phyloP scores from a whole-genome alignment of 2,888 invertebrate species.

The Rhagophthalmus giganteus region DNA sequence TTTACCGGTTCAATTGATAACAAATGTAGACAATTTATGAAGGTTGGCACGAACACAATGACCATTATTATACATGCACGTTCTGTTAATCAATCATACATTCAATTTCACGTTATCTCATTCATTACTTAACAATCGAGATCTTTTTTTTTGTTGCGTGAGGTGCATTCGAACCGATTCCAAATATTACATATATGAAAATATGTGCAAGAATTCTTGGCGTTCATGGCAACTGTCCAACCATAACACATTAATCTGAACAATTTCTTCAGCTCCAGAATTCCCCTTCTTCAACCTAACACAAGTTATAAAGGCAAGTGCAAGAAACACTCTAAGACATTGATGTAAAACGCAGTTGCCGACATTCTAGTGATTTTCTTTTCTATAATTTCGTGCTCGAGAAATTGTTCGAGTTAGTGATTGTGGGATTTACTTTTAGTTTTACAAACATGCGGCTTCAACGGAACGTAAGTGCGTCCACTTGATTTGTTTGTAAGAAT shows the following conservation, averaged over 20 bases:
- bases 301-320: slow-evolving; percentile 30
- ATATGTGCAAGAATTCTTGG: slow-evolving; percentile 14
- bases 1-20: no score
- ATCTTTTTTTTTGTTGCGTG: slow-evolving; percentile 8
- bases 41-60: no score
- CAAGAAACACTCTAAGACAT: slow-evolving; percentile 22
- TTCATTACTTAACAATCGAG: no score
- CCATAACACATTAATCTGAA: slow-evolving; percentile 17
- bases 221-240: slow-evolving; percentile 18
- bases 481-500: slow-evolving; percentile 2
- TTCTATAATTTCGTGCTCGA: slow-evolving; percentile 17
- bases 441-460: slow-evolving; percentile 13
- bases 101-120: no score
- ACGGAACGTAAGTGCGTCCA: slow-evolving; percentile 14
- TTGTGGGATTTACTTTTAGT: slow-evolving; percentile 17
- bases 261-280: slow-evolving; percentile 23
- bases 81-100: no score
- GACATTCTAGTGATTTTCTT: slow-evolving; percentile 28
- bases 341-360: slow-evolving; percentile 25
- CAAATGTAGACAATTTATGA: no score
- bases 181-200: slow-evolving; percentile 1
- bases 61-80: no score
- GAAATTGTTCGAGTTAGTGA: slow-evolving; percentile 25
- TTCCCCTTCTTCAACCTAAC: slow-evolving; percentile 22
- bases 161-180: slow-evolving; percentile 8